Conservation (phyloP, 2,797 vertebrate genomes). For the Dermochelys coriacea region DNA sequence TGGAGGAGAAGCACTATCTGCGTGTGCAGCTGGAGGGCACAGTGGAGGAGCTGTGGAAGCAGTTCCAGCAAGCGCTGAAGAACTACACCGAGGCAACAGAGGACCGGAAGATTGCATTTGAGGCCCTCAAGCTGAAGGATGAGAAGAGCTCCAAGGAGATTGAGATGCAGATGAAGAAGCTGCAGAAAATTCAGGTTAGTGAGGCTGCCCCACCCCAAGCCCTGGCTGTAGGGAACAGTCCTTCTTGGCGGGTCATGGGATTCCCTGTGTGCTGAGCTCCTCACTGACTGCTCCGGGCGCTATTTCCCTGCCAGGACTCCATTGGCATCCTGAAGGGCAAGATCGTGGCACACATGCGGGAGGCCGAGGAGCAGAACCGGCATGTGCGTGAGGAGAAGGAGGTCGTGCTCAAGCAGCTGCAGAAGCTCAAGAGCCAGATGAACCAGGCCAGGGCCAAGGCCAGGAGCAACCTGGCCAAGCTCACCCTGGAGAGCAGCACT, state of each 20-base stretch:
- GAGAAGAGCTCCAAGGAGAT: conserved; percentile 83
- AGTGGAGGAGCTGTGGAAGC: conserved; percentile 80
- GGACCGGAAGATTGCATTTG: conserved; percentile 60
- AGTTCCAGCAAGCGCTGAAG: conserved; percentile 76
- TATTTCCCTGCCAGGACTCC: conserved; percentile 74
- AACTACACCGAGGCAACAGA: conserved; percentile 78
- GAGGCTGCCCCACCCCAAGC: neutral
- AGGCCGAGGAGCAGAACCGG: conserved; percentile 71
- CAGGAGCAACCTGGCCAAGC: conserved; percentile 74
- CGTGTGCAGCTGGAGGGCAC: conserved; percentile 74
- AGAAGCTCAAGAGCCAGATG: conserved; percentile 78
- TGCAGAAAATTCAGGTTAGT: conserved; percentile 86
- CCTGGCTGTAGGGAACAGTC: neutral
- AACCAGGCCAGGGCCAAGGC: conserved; percentile 59
- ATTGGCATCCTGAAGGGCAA: conserved; percentile 73
- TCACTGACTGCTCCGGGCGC: neutral
- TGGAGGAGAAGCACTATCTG: conserved; percentile 84
- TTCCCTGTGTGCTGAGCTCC: neutral
- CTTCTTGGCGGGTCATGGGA: neutral
- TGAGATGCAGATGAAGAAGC: conserved; percentile 79
- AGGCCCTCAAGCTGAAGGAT: conserved; percentile 78
- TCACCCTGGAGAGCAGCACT: conserved; percentile 77
- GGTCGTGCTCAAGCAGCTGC: conserved; percentile 68
- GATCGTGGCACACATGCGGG: conserved; percentile 61
- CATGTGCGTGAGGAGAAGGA: conserved; percentile 73